Evolutionary conservation across 2,797 vertebrate species (phyloP).

Genomic region (Helicolenus hilgendorfi): DNA sequence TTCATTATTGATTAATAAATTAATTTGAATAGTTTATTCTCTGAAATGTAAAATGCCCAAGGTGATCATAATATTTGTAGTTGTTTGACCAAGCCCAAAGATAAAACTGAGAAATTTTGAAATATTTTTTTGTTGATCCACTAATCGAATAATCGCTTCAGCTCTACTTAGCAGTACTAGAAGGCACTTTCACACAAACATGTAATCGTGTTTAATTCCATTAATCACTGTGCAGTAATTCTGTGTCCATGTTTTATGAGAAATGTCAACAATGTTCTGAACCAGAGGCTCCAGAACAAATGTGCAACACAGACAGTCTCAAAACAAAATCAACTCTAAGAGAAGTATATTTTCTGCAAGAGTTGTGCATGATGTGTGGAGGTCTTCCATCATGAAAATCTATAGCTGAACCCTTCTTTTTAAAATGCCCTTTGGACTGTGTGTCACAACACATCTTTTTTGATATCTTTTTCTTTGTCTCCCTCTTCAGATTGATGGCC

Average conservation of each 20-base stretch:
- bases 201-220: neutral
- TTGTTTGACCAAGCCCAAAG: neutral
- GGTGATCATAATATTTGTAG: neutral
- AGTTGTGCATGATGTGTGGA: neutral
- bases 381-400: conserved; percentile 9
- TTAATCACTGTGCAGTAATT: neutral
- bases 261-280: neutral
- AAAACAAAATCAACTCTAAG: neutral
- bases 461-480: conserved; percentile 21
- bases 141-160: neutral
- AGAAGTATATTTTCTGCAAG: conserved; percentile 10
- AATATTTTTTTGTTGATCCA: neutral
- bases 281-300: neutral
- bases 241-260: neutral
- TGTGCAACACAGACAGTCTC: neutral
- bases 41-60: neutral
- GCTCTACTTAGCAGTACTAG: neutral
- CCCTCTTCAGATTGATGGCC: conserved; percentile 12
- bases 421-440: conserved; percentile 21
- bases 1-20: neutral
- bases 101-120: neutral
- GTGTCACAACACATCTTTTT: conserved; percentile 32
- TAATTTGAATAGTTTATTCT: no score
- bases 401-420: neutral
- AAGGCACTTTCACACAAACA: neutral